Base-by-base conservation (phyloP, 2,888 invertebrate species). In the Plebejus melissa region DNA sequence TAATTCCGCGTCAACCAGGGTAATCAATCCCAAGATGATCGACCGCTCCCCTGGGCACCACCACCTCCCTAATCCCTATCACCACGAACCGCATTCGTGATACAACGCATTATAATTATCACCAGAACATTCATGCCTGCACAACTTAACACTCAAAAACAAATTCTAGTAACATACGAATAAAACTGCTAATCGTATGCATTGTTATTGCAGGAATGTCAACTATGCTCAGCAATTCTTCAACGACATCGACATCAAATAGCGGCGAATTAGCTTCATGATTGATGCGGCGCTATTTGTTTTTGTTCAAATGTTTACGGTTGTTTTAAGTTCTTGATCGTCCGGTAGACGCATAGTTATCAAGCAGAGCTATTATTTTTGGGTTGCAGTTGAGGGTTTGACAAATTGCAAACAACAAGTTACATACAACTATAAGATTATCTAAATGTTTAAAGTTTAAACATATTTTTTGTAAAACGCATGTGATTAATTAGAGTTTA, bases 41-140 rank as follows among this genome's bases (percentile, higher is more conserved):
- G 60, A 60, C 28, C 28, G 36, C 65, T 65, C 65, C 65, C 65
- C 32, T 32, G 65, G 32, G 32, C 65, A 65, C 65, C 65, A 65
- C 65, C 13, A 13, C 9, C 32, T 13, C 32, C 65, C 60, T 22
- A 22, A 22, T 22, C 22, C 22, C 22, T 2, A 13, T 32, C 13
- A 58, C 65, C 65, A 65, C 54, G 74, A 22, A 16, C 41, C 72
- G 75, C 75, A 74, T 54, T 46, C 75, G 77, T 77, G 75, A 75
- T 74, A 77, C 71, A 69, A 70, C 46, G 6, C 72, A 54, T 50
- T 65, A 65, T 65, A 32, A 65, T 65, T 32, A 32, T 72, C 72
- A 50, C 28, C 72, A 54, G 32, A 72, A 50, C 72, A 46, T 71
- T 22, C n/a, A 28, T 13, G 50, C 46, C 28, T 46, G 22, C 46